Conservation (phyloP, 2,113 vertebrate species). For the Pelecanoides urinatrix region DNA sequence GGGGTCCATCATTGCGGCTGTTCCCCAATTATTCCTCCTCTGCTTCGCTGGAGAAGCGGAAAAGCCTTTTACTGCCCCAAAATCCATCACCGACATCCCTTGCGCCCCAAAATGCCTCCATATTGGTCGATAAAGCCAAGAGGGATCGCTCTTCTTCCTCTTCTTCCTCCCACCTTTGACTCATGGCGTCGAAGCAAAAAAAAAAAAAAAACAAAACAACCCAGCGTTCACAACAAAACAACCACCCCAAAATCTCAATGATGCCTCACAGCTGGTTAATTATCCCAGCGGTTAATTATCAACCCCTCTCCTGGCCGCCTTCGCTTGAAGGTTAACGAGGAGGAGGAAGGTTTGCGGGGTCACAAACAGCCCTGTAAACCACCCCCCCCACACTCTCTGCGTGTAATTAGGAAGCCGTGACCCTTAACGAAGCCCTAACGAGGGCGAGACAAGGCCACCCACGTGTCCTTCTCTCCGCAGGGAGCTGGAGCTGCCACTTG, state of each 20-base stretch:
- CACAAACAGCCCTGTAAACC: background rate
- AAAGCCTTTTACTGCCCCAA: background rate
- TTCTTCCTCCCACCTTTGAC: background rate
- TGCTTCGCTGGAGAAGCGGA: background rate
- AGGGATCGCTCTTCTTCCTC: background rate
- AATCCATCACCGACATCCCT: background rate
- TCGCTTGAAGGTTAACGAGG: background rate
- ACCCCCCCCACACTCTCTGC: too few species aligned
- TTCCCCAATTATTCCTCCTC: background rate
- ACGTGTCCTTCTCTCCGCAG: conserved; percentile 39
- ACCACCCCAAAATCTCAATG: background rate
- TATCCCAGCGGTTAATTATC: background rate
- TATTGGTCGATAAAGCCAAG: background rate
- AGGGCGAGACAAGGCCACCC: background rate
- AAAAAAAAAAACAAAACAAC: too few species aligned
- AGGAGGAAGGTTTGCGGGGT: background rate
- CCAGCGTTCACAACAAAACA: background rate
- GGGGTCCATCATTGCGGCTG: accelerated
- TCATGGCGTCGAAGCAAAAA: background rate
- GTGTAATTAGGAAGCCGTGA: background rate
- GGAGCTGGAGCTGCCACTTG: conserved; percentile 95
- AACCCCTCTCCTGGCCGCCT: background rate
- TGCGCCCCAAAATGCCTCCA: accelerated
- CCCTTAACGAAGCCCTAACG: background rate
- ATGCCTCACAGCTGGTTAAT: background rate